Evolutionary conservation across 2,888 invertebrate genomes (phyloP).

Genomic region (Halictus ligatus): DNA sequence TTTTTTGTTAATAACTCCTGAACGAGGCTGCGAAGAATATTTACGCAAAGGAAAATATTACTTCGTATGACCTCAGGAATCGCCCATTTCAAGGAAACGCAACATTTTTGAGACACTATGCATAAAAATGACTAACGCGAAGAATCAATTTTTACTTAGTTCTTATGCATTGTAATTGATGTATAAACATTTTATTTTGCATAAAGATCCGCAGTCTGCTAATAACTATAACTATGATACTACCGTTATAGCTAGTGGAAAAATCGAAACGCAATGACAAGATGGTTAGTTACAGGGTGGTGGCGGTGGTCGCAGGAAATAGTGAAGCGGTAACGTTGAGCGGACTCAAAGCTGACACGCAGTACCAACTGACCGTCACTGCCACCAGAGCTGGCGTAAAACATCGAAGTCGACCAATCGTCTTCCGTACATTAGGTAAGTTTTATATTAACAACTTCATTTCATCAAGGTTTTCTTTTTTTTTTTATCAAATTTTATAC

Average conservation of each 20-base stretch:
- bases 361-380: conserved; percentile 94
- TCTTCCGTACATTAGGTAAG: conserved; percentile 95
- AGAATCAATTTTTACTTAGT: too few species aligned
- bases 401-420: conserved; percentile 93
- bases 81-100: too few species aligned
- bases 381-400: conserved; percentile 93
- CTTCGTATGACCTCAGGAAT: too few species aligned
- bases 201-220: too few species aligned
- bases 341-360: conserved; percentile 93
- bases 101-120: too few species aligned
- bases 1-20: too few species aligned
- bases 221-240: not conserved
- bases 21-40: too few species aligned
- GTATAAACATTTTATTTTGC: too few species aligned
- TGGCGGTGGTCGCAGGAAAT: conserved; percentile 95
- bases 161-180: too few species aligned
- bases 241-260: conserved; percentile 1
- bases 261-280: conserved; percentile 79
- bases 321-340: conserved; percentile 94
- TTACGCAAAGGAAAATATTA: too few species aligned
- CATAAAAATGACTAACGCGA: too few species aligned
- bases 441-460: not conserved
- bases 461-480: not conserved
- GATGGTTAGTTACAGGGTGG: conserved; percentile 96
- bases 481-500: not conserved